phyloP scores from a whole-genome alignment of 2,888 invertebrate species.

The Ctena decussata region DNA sequence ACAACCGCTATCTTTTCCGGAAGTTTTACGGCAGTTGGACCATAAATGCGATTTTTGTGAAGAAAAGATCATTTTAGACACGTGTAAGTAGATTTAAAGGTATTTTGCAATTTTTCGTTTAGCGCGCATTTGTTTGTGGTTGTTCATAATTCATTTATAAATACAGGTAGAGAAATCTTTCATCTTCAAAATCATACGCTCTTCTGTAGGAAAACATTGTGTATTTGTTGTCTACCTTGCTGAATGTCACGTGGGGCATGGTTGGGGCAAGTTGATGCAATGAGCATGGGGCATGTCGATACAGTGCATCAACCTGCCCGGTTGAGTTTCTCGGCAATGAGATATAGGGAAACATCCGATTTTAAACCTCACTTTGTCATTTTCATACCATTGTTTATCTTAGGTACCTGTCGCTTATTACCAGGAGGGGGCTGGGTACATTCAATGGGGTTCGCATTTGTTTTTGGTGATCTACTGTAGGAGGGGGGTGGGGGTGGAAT shows the following conservation, averaged over 20 bases:
- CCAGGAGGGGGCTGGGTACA: no score
- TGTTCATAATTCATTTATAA: conserved; percentile 12
- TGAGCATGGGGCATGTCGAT: conserved; percentile 28
- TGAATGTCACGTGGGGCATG: no score
- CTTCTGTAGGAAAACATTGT: neutral
- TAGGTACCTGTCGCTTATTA: no score
- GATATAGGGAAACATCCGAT: no score
- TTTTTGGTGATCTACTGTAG: no score
- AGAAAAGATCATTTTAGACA: neutral
- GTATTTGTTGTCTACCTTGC: no score
- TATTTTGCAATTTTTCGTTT: conserved; percentile 24
- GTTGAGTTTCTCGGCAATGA: neutral
- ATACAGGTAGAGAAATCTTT: conserved; percentile 17
- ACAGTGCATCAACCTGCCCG: conserved; percentile 29
- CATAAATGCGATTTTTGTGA: neutral
- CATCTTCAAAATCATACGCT: neutral
- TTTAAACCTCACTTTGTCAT: neutral
- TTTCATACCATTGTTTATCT: neutral
- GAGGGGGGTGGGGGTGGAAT: no score
- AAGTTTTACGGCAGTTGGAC: neutral
- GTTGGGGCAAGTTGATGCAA: no score
- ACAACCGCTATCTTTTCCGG: neutral
- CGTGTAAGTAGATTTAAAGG: conserved; percentile 34
- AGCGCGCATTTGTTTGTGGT: neutral
- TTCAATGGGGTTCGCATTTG: no score